Conservation (phyloP, 2,113 vertebrate species). For the Excalfactoria chinensis region DNA sequence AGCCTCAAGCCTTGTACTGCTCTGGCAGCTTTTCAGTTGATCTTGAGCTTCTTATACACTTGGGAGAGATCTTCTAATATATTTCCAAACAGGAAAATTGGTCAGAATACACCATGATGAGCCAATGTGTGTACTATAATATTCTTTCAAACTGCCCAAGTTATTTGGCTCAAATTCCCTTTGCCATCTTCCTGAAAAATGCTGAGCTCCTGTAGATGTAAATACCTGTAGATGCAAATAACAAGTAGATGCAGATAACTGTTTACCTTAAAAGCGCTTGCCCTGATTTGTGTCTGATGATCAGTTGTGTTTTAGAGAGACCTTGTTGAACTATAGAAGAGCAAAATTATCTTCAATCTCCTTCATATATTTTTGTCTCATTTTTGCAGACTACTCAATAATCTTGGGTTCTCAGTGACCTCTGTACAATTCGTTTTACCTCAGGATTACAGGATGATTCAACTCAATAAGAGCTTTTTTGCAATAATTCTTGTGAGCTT, state of each 20-base stretch:
- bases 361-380: not conserved
- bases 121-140: not conserved
- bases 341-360: not conserved
- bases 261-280: not conserved
- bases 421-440: not conserved
- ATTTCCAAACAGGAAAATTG: not conserved
- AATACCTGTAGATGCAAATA: not conserved
- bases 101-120: not conserved
- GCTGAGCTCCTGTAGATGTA: not conserved
- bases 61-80: not conserved
- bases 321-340: fast-evolving
- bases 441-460: not conserved
- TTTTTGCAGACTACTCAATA: not conserved
- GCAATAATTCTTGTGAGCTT: not conserved
- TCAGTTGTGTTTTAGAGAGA: not conserved
- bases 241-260: not conserved
- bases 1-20: not conserved
- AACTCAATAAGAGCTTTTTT: not conserved
- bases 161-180: not conserved
- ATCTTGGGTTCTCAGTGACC: not conserved
- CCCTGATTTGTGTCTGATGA: not conserved
- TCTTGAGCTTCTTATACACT: not conserved
- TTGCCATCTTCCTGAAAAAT: not conserved
- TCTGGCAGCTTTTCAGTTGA: not conserved
- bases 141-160: not conserved